A percentile compares a stretch with the other conserved stretches of the same genome.
Evolutionary conservation across 2,888 invertebrate genomes (phyloP).

Genomic region (Plutella xylostella): DNA sequence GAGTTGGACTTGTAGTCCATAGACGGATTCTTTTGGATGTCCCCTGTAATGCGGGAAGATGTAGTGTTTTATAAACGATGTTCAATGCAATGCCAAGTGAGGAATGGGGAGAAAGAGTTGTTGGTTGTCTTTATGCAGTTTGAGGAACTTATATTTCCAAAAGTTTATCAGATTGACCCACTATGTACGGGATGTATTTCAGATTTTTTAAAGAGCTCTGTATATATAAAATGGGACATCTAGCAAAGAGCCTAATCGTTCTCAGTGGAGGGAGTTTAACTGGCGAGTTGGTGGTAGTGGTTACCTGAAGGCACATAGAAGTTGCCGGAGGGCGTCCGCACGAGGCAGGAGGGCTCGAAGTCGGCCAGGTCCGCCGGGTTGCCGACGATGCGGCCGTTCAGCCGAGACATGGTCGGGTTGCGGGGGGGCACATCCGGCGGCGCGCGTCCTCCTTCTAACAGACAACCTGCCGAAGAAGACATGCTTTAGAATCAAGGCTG

Average conservation of each 20-base stretch:
- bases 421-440: slow-evolving; percentile 90
- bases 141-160: too few species aligned
- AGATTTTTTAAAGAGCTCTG: too few species aligned
- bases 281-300: too few species aligned
- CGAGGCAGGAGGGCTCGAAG: slow-evolving; percentile 91
- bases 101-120: too few species aligned
- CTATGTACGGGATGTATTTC: too few species aligned
- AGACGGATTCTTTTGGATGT: slow-evolving; percentile 86
- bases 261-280: too few species aligned
- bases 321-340: slow-evolving; percentile 92
- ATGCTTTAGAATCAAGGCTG: not conserved
- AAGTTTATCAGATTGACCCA: too few species aligned
- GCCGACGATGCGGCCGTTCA: slow-evolving; percentile 88
- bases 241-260: too few species aligned
- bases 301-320: slow-evolving; percentile 90
- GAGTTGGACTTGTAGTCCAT: slow-evolving; percentile 91
- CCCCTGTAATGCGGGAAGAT: slow-evolving; percentile 72
- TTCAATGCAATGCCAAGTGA: too few species aligned
- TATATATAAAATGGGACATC: too few species aligned
- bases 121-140: too few species aligned
- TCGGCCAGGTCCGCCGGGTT: slow-evolving; percentile 82
- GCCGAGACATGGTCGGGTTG: slow-evolving; percentile 91
- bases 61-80: too few species aligned
- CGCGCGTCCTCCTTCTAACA: slow-evolving; percentile 84
- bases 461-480: slow-evolving; percentile 75